Evolutionary conservation across 2,113 vertebrate species (phyloP).

Genomic region (Rhinopomastus cyanomelas): DNA sequence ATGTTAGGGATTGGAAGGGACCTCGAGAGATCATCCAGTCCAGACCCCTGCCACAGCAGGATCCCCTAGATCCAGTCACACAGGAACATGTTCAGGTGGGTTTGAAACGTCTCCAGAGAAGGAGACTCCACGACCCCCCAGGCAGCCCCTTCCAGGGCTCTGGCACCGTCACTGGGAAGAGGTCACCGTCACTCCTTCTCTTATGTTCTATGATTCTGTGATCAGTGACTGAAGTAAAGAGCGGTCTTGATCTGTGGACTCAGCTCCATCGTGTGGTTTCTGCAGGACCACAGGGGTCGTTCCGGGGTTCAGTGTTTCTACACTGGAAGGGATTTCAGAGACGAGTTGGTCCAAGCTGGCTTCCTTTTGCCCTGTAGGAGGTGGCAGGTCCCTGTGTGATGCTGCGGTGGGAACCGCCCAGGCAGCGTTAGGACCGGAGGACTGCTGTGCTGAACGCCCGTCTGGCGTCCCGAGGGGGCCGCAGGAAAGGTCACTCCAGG

Average conservation of each 20-base stretch:
- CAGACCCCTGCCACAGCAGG: no score
- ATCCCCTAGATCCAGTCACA: no score
- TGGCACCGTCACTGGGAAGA: no score
- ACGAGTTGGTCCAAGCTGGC: background rate
- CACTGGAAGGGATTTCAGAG: background rate
- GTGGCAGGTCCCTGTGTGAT: conserved; percentile 2
- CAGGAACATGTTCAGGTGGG: no score
- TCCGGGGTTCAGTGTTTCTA: background rate
- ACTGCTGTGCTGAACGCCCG: background rate
- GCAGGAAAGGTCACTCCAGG: conserved; percentile 8
- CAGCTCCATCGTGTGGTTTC: background rate
- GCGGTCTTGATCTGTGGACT: background rate
- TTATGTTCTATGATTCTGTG: no score
- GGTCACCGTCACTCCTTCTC: no score
- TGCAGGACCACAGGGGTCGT: background rate
- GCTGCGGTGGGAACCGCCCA: background rate
- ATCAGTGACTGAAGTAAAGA: no score
- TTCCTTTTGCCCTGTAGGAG: conserved; percentile 24
- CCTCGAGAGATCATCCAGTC: no score
- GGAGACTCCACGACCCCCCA: no score
- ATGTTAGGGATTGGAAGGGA: no score
- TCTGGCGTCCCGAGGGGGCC: conserved; percentile 1
- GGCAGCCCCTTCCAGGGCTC: no score
- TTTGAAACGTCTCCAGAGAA: no score
- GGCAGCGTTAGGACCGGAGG: conserved; percentile 13